phyloP scores from a whole-genome alignment of 2,888 invertebrate genomes.

The Leptinotarsa juncta region DNA sequence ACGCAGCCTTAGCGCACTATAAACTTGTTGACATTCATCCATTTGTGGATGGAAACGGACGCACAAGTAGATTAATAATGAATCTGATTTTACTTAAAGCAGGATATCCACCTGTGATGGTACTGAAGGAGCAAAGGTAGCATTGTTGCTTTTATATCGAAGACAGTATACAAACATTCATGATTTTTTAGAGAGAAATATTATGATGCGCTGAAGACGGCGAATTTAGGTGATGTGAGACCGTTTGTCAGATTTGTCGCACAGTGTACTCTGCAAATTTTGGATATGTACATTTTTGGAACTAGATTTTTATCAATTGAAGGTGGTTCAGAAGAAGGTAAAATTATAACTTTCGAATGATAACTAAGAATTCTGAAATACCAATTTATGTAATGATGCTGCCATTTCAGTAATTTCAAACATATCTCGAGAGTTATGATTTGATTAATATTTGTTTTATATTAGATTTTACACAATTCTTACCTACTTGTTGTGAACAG shows the following conservation, averaged over 20 bases:
- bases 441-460: background rate
- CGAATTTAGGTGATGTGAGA: constrained; percentile 93
- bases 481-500: too few relatives aligned
- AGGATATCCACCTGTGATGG: constrained; percentile 95
- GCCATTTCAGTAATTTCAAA: constrained; percentile 3
- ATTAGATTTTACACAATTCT: background rate
- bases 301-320: constrained; percentile 53
- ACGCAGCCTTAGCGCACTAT: constrained; percentile 96
- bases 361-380: background rate
- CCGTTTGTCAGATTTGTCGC: constrained; percentile 98
- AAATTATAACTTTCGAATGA: constrained; percentile 44
- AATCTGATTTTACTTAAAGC: constrained; percentile 95
- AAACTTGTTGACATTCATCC: constrained; percentile 97
- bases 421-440: background rate
- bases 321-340: constrained; percentile 43
- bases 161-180: background rate
- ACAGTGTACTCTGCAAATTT: constrained; percentile 75
- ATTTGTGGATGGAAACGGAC: constrained; percentile 95
- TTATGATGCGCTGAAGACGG: constrained; percentile 89
- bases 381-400: background rate
- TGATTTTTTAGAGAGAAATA: constrained; percentile 73
- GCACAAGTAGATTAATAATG: constrained; percentile 95
- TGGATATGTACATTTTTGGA: constrained; percentile 59
- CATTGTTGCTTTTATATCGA: background rate
- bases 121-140: constrained; percentile 84